Evolutionary conservation across 2,113 vertebrate genomes (phyloP).

Genomic region (Caretta caretta): DNA sequence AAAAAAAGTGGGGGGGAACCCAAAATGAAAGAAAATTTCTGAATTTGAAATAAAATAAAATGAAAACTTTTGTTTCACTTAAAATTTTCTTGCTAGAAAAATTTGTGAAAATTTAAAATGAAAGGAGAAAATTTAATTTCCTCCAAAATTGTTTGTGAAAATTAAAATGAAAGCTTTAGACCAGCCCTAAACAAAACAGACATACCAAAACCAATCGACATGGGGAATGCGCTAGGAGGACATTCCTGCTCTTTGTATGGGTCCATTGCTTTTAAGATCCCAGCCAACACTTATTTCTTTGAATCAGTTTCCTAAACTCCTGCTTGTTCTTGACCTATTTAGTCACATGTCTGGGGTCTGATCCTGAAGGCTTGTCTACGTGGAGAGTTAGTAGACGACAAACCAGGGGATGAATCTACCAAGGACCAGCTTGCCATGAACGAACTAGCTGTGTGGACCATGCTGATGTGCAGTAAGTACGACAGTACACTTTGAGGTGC

Average conservation of each 20-base stretch:
- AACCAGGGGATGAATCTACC: too few relatives aligned
- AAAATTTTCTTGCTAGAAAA: neutral
- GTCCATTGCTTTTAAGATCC: neutral
- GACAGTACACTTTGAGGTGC: too few relatives aligned
- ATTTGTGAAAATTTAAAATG: neutral
- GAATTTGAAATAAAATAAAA: neutral
- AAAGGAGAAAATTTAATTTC: neutral
- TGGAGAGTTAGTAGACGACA: too few relatives aligned
- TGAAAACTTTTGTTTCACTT: neutral
- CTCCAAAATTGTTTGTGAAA: neutral
- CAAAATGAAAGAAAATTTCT: neutral
- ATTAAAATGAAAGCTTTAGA: neutral
- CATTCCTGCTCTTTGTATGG: too few relatives aligned
- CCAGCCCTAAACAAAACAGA: neutral
- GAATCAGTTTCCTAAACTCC: accelerated
- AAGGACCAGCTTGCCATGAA: too few relatives aligned
- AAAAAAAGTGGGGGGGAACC: too few relatives aligned
- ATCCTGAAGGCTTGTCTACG: too few relatives aligned
- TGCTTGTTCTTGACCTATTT: accelerated
- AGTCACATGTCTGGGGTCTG: neutral
- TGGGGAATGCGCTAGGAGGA: too few relatives aligned
- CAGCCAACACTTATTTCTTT: neutral
- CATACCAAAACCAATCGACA: neutral
- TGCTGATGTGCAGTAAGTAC: too few relatives aligned
- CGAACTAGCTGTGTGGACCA: too few relatives aligned